Evolutionary conservation across 2,797 vertebrate genomes (phyloP), one percentile per base, ranked within the genome.

Genomic region (Heliangelus exortis): DNA sequence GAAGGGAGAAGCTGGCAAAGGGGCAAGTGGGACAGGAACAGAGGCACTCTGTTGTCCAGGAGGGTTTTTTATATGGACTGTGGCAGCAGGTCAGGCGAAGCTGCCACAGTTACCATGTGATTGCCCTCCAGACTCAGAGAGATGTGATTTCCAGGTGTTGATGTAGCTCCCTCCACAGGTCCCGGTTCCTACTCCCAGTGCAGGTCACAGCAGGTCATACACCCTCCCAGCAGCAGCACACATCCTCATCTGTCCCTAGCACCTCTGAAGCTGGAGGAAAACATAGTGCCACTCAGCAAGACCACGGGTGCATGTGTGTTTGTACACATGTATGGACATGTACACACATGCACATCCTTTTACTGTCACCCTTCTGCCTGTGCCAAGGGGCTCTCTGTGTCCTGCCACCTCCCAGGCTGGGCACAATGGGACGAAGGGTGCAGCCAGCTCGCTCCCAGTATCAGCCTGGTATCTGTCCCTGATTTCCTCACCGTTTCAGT

Each of bases 251-350:
- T 80, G n/a, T 59, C 22, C 34, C 6, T 10, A 5, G 22, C 0
- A 0, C 34, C 33, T 26, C 33, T 28, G 58, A 62, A 73, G 67
- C 48, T 10, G 18, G 19, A 63, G 50, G 63, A 66, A 74, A 36
- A 33, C 3, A 0, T 29, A 11, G 51, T 7, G n/a, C 47, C 43
- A 10, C 6, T 28, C 67, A 75, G 53, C 36, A 19, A 45, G 75
- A 3, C 23, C 43, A 29, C 39, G 28, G 39, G 43, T 4, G 7
- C 25, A 3, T 34, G 5, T 25, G 34, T 3, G 1, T 20, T n/a
- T 43, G 25, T 55, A 26, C 2, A 1, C 9, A 22, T 39, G 31
- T 25, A 9, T 26, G 23, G 0, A 1, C 14, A 10, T 0, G 7
- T 31, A 26, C 21, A 12, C 36, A 15, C 3, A 1, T 10, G 31